Conservation (phyloP, 2,797 vertebrate genomes). For the Coendou prehensilis region DNA sequence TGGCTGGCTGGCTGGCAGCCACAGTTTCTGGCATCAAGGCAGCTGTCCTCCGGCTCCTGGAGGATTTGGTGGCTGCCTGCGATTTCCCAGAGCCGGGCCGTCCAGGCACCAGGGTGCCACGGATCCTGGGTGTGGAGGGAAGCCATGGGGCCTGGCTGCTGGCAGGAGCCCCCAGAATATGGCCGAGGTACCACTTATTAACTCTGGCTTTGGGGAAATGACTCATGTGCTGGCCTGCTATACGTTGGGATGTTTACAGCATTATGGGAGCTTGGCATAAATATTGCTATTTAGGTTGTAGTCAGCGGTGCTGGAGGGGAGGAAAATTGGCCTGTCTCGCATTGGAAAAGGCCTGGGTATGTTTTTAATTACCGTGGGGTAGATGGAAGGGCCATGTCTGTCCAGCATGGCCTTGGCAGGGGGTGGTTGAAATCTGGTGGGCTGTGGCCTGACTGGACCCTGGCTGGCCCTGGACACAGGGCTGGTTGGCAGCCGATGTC, state of each 20-base stretch:
- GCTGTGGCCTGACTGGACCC: constrained; percentile 38
- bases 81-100: constrained; percentile 10
- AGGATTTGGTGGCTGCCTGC: constrained; percentile 14
- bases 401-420: constrained; percentile 72
- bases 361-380: constrained; percentile 88
- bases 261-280: constrained; percentile 90
- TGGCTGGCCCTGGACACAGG: constrained; percentile 17
- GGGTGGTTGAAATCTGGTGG: background rate
- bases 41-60: constrained; percentile 57
- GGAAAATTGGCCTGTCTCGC: constrained; percentile 85
- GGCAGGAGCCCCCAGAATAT: constrained; percentile 78
- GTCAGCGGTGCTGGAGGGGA: constrained; percentile 83
- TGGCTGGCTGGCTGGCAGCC: constrained; percentile 63
- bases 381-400: constrained; percentile 78
- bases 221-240: constrained; percentile 89
- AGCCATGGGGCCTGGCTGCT: constrained; percentile 56
- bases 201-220: constrained; percentile 89
- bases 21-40: background rate
- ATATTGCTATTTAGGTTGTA: constrained; percentile 89
- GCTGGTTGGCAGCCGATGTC: background rate
- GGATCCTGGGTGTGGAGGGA: constrained; percentile 76
- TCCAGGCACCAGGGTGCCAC: constrained; percentile 10
- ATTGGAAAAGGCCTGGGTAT: constrained; percentile 83
- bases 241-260: constrained; percentile 90
- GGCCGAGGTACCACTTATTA: constrained; percentile 89